phyloP scores from a whole-genome alignment of 2,113 vertebrate genomes.

The Peromyscus maniculatus region DNA sequence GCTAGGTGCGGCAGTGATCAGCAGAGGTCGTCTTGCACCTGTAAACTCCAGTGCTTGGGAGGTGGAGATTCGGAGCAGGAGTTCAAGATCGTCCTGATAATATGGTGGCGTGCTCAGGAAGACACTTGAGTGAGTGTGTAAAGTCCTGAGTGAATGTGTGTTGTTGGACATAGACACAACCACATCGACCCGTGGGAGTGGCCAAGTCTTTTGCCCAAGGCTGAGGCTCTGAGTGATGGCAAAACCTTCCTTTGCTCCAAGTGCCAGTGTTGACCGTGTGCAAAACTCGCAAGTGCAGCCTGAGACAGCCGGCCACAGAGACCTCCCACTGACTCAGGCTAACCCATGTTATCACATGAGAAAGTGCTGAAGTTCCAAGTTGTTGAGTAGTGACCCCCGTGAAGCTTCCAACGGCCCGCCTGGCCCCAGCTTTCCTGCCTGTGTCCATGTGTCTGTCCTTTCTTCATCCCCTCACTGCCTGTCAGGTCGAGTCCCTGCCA shows the following conservation, averaged over 20 bases:
- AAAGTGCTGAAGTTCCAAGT: background rate
- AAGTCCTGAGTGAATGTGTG: background rate
- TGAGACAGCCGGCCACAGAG: background rate
- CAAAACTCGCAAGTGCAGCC: background rate
- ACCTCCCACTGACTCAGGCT: background rate
- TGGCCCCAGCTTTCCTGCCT: background rate
- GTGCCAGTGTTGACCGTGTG: background rate
- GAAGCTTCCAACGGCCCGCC: too few species aligned
- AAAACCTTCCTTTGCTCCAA: background rate
- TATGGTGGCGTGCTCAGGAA: background rate
- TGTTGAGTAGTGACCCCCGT: background rate
- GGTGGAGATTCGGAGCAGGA: background rate
- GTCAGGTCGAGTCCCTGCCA: background rate
- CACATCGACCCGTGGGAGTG: background rate
- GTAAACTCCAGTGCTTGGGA: background rate
- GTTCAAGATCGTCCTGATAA: background rate
- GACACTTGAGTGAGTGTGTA: background rate
- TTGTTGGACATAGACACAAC: background rate
- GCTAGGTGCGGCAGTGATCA: background rate
- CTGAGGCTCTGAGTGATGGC: background rate
- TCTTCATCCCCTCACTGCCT: background rate
- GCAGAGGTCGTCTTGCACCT: background rate
- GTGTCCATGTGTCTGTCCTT: background rate
- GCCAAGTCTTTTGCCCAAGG: background rate
- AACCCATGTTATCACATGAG: background rate